Percentiles rank a stretch among this genome's conserved stretches.
These are phyloP conservation scores for Microctenopoma steveboyesi DNA, from an alignment of 2,797 vertebrate species.

Conservation along the genomic window DNA sequence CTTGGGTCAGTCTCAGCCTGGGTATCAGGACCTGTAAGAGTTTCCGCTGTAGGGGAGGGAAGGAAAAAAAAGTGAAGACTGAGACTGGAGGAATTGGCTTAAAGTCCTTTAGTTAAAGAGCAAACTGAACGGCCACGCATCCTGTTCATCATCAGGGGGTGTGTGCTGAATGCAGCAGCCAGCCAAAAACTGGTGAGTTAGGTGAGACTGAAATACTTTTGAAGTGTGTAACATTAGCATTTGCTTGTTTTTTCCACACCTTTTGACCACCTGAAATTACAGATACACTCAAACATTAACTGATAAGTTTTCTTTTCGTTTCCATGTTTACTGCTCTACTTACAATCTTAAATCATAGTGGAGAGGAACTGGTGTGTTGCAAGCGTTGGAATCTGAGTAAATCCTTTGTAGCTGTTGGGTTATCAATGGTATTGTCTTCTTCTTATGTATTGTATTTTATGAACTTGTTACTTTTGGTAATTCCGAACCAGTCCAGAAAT, in stretches of 20 bases:
- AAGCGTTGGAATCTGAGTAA: too few species aligned
- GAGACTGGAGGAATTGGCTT: slow-evolving; percentile 18
- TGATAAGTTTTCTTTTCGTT: too few species aligned
- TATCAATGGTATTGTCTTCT: too few species aligned
- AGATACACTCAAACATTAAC: too few species aligned
- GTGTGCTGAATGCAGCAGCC: slow-evolving; percentile 5
- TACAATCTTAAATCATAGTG: too few species aligned
- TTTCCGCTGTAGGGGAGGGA: slow-evolving; percentile 9
- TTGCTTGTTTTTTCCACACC: background rate
- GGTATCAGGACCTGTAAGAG: slow-evolving; percentile 16
- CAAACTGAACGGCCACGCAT: slow-evolving; percentile 4
- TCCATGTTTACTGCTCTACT: background rate
- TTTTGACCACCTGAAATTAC: background rate
- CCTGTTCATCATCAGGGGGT: slow-evolving; percentile 2
- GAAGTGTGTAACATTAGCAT: background rate
- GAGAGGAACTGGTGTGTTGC: too few species aligned
- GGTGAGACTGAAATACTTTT: background rate
- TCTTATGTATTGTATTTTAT: too few species aligned
- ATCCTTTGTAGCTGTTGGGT: too few species aligned
- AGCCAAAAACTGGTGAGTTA: slow-evolving; percentile 3
- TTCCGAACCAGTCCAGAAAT: too few species aligned
- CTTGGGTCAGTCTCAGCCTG: slow-evolving; percentile 22
- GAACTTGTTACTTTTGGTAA: too few species aligned
- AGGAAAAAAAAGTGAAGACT: background rate
- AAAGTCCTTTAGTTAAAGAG: slow-evolving; percentile 22